Evolutionary conservation across 2,797 vertebrate species (phyloP).

Genomic region (Thunnus albacares): DNA sequence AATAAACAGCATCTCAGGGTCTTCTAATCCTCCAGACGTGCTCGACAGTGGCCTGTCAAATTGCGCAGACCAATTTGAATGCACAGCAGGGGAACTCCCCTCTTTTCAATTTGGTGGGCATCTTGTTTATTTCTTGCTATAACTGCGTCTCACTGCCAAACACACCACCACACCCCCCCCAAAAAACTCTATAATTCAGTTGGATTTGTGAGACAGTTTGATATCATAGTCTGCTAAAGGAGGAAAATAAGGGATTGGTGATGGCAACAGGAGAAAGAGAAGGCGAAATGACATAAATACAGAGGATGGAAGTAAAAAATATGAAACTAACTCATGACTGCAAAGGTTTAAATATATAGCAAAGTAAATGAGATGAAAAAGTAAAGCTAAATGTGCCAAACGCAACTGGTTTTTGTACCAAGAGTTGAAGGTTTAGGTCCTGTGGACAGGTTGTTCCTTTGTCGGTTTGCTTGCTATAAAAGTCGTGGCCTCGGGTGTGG

Average conservation of each 20-base stretch:
- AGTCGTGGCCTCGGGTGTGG: constrained; percentile 45
- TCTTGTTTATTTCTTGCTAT: constrained; percentile 75
- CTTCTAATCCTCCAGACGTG: constrained; percentile 76
- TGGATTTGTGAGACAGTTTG: constrained; percentile 64
- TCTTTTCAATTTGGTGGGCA: constrained; percentile 77
- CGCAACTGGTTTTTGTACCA: constrained; percentile 8
- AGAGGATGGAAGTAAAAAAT: constrained; percentile 34
- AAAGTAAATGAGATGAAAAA: constrained; percentile 19
- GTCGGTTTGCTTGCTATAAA: constrained; percentile 39
- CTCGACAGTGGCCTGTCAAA: constrained; percentile 80
- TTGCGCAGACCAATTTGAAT: constrained; percentile 81
- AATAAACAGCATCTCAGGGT: constrained; percentile 76
- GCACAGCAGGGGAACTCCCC: constrained; percentile 76
- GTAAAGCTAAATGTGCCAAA: constrained; percentile 28
- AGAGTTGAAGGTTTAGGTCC: constrained; percentile 37
- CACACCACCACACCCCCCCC: constrained; percentile 24
- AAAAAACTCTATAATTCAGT: constrained; percentile 64
- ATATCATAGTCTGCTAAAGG: constrained; percentile 56
- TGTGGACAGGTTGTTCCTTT: constrained; percentile 40
- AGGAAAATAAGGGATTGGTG: constrained; percentile 41
- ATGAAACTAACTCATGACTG: constrained; percentile 21
- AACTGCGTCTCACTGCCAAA: constrained; percentile 60
- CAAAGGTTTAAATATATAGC: constrained; percentile 33
- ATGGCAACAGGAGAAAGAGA: constrained; percentile 8
- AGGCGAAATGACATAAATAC: constrained; percentile 23